Evolutionary conservation across 2,797 vertebrate genomes (phyloP).

Genomic region (Periparus ater): DNA sequence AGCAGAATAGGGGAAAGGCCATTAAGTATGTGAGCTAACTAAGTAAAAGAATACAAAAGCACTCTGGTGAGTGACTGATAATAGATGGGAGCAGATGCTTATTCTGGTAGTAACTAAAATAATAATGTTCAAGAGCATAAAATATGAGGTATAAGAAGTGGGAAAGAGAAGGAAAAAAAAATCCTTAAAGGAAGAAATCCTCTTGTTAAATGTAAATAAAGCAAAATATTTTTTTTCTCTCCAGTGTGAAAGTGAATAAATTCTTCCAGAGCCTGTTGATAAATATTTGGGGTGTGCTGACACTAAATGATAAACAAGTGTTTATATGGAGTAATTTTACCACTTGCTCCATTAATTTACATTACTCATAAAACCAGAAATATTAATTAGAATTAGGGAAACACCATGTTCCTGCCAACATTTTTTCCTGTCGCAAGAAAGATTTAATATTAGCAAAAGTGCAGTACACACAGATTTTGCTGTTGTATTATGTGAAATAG

Average conservation of each 20-base stretch:
- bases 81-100: not conserved
- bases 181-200: not conserved
- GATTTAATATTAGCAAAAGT: not conserved
- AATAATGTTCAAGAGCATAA: not conserved
- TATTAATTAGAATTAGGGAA: not conserved
- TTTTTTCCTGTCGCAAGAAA: not conserved
- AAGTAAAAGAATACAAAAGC: not conserved
- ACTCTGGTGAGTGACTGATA: not conserved
- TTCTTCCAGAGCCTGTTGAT: not conserved
- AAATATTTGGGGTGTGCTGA: not conserved
- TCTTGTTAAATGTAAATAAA: not conserved
- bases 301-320: not conserved
- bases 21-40: not conserved
- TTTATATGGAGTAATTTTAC: not conserved
- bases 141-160: not conserved
- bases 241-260: not conserved
- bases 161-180: not conserved
- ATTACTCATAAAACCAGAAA: not conserved
- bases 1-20: not conserved
- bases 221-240: not conserved
- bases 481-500: not conserved
- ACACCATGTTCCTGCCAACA: not conserved
- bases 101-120: not conserved
- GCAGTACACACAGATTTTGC: not conserved
- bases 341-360: not conserved